These are phyloP conservation scores for Scolopax rusticola DNA, from an alignment of 2,797 vertebrate species.

Conservation along the genomic window DNA sequence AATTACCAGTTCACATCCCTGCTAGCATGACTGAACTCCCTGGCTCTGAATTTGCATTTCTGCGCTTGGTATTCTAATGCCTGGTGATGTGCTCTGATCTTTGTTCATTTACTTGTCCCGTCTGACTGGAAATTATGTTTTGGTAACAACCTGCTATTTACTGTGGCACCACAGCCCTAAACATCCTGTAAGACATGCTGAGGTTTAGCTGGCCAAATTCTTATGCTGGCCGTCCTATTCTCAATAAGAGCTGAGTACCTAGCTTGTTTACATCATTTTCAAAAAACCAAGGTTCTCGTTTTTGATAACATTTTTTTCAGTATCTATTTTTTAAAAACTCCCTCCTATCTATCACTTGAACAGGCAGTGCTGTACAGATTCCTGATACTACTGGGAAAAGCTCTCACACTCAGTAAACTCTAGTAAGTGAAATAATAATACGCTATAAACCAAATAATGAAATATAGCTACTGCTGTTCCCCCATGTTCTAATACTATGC, in stretches of 20 bases:
- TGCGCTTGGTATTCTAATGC: conserved; percentile 6
- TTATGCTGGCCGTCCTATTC: background rate
- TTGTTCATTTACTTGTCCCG: conserved; percentile 44
- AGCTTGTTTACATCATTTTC: background rate
- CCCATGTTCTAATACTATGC: background rate
- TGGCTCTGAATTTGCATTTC: conserved; percentile 22
- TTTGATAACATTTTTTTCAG: background rate
- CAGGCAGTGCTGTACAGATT: background rate
- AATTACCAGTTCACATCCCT: background rate
- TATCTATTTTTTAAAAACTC: background rate
- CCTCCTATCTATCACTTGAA: background rate
- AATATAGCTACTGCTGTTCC: background rate
- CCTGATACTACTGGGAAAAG: background rate
- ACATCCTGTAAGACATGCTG: background rate
- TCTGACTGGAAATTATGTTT: conserved; percentile 47
- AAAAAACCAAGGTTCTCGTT: background rate
- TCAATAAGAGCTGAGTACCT: background rate
- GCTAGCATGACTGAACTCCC: background rate
- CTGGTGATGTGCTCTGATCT: conserved; percentile 29
- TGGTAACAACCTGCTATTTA: conserved; percentile 60
- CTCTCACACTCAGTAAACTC: background rate
- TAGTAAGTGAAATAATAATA: background rate
- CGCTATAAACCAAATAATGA: background rate
- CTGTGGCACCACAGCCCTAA: conserved; percentile 28
- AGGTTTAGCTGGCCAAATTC: conserved; percentile 23